Conservation (phyloP, 2,113 vertebrate species). For the Spermophilus dauricus region DNA sequence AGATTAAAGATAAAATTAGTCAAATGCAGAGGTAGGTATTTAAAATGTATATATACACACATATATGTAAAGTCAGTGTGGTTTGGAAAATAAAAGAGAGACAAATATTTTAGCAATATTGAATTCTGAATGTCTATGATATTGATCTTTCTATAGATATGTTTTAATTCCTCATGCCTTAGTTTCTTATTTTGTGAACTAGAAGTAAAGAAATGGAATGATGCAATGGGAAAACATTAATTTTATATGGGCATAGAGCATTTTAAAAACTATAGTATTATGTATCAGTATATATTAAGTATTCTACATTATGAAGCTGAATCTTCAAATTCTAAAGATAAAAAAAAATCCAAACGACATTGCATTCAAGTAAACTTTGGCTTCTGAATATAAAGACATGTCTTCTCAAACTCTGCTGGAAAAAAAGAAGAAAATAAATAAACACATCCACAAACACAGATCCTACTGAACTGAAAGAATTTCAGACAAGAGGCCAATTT, state of each 20-base stretch:
- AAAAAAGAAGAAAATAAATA: constrained; percentile 70
- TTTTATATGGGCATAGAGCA: not conserved
- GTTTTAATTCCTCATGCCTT: not conserved
- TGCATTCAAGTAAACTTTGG: constrained; percentile 49
- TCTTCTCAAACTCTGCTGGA: constrained; percentile 25
- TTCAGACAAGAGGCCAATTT: constrained; percentile 69
- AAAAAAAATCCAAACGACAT: constrained; percentile 6
- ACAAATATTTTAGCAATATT: not conserved
- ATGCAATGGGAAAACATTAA: not conserved
- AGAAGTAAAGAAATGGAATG: not conserved
- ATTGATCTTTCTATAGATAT: not conserved
- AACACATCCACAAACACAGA: constrained; percentile 62
- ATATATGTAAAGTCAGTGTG: not conserved
- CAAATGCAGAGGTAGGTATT: not conserved
- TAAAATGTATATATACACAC: not conserved
- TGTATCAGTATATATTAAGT: not conserved
- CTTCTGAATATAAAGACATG: constrained; percentile 37
- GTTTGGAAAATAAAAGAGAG: not conserved
- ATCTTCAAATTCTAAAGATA: constrained; percentile 6
- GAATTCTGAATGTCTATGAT: constrained; percentile 4
- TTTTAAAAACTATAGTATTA: not conserved
- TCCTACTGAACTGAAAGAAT: constrained; percentile 72
- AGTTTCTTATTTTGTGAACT: not conserved
- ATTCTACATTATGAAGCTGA: not conserved
- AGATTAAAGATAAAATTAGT: constrained; percentile 43